Base-by-base conservation (phyloP, 1,140 invertebrate genomes). In the Ericerus pela region DNA sequence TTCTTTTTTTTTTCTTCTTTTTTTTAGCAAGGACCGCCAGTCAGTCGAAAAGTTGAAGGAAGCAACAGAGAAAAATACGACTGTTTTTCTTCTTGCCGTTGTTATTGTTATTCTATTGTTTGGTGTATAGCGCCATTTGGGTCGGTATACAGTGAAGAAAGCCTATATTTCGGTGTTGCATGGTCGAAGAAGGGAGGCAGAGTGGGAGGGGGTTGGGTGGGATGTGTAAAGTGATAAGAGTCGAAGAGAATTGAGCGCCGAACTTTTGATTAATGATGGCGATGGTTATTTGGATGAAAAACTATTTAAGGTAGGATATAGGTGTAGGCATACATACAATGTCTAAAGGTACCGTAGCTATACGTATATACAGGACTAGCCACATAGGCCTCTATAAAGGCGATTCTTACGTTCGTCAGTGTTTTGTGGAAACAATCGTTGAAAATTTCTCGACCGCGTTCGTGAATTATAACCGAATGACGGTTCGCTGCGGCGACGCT, bases 241-340 rank as follows among this genome's bases (percentile, higher is more conserved):
- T n/a, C n/a, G n/a, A n/a, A n/a, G n/a, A n/a, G 26, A 47, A 47
- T 22, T 24, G 26, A 47, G 41, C 41, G 41, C 20, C 41, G 41
- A 47, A 47, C 41, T 47, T 47, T 47, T 47, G 41, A 47, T 47
- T 47, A 47, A 47, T 47, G 41, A 47, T 47, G 41, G 41, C 20
- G 41, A 47, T 47, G 41, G 41, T 24, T 24, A 47, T 47, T 47
- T 47, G 41, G 41, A 47, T 47, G 10, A 38, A 18, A 47, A 47
- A 47, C 41, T 47, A 47, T 47, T 47, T 47, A 24, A 47, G 41
- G 41, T 47, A 47, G 26, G 41, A 14, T 24, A 47, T 24, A n/a
- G n/a, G n/a, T n/a, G n/a, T n/a, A n/a, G n/a, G n/a, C n/a, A n/a
- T n/a, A n/a, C n/a, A n/a, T n/a, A n/a, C n/a, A n/a, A n/a, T n/a